Conservation (phyloP, 1,140 invertebrate genomes). For the Paracyclopina nana region DNA sequence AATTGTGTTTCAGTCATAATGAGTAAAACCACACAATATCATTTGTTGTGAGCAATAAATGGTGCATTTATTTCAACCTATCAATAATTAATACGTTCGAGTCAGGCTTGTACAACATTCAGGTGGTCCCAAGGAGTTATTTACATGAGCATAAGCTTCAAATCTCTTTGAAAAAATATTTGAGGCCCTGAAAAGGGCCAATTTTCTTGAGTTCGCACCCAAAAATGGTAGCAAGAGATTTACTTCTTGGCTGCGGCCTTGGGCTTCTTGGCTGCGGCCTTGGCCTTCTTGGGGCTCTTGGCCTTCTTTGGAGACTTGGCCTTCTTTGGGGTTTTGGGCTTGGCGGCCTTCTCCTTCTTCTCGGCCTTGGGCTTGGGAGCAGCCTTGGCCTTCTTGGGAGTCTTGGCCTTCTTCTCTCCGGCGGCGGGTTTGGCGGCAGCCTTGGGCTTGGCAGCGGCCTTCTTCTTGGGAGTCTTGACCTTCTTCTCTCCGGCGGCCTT, state of each 20-base stretch:
- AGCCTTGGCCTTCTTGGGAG: conserved; percentile 29
- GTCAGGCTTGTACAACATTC: no score
- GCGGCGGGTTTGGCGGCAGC: conserved; percentile 24
- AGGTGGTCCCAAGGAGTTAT: no score
- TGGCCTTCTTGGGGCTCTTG: conserved; percentile 19
- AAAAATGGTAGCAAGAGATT: no score
- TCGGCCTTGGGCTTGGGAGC: conserved; percentile 21
- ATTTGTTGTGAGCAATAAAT: no score
- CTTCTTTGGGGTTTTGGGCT: conserved; percentile 19
- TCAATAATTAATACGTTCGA: no score
- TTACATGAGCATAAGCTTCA: no score
- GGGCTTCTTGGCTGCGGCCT: conserved; percentile 15
- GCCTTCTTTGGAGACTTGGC: conserved; percentile 18
- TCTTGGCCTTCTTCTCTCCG: conserved; percentile 22
- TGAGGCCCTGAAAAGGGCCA: no score
- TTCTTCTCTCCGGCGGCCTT: conserved; percentile 24
- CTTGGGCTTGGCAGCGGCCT: conserved; percentile 20
- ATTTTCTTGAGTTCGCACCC: no score
- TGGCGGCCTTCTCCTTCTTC: conserved; percentile 18
- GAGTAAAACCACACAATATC: no score
- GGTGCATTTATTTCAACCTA: no score
- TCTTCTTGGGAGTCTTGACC: conserved; percentile 30
- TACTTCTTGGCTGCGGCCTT: conserved; percentile 20
- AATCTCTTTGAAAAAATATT: no score
- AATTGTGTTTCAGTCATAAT: no score